Percentiles rank a stretch among this genome's conserved stretches.
Conservation (phyloP, 2,888 invertebrate species). For the Lamellibrachia columna region DNA sequence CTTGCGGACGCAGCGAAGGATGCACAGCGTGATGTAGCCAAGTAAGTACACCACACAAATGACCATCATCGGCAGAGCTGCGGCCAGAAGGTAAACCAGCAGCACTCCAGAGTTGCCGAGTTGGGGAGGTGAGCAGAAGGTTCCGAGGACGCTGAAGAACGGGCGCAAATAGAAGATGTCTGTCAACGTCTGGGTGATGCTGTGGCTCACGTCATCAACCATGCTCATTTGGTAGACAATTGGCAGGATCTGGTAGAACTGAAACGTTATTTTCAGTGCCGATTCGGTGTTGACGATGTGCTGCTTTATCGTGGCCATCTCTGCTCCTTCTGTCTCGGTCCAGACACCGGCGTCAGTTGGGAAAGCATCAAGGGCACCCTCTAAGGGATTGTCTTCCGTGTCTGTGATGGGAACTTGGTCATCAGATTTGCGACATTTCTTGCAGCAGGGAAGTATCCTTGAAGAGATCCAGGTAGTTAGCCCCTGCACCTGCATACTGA, state of each 20-base stretch:
- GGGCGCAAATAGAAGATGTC: not conserved
- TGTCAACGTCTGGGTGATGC: not conserved
- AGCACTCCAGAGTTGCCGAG: not conserved
- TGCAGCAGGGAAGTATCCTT: not conserved
- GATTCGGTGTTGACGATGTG: not conserved
- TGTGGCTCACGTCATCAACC: not conserved
- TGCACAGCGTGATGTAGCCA: not conserved
- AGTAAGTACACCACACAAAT: not conserved
- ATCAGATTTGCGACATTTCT: not conserved
- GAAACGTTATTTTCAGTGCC: not conserved
- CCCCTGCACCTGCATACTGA: not conserved
- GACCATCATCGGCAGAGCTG: not conserved
- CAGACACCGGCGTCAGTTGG: not conserved
- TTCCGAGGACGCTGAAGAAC: not conserved
- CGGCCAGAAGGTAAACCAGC: not conserved
- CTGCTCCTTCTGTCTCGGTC: not conserved
- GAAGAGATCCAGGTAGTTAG: not conserved
- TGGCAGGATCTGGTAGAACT: constrained; percentile 5
- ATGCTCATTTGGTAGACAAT: not conserved
- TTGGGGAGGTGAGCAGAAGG: not conserved
- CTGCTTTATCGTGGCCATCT: not conserved
- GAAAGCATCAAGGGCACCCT: not conserved
- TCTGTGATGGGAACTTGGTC: not conserved
- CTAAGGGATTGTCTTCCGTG: not conserved
- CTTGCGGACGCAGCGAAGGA: not conserved